Evolutionary conservation across 2,888 invertebrate species (phyloP), one percentile per base, ranked within the genome.

Genomic region (Hyalella azteca): DNA sequence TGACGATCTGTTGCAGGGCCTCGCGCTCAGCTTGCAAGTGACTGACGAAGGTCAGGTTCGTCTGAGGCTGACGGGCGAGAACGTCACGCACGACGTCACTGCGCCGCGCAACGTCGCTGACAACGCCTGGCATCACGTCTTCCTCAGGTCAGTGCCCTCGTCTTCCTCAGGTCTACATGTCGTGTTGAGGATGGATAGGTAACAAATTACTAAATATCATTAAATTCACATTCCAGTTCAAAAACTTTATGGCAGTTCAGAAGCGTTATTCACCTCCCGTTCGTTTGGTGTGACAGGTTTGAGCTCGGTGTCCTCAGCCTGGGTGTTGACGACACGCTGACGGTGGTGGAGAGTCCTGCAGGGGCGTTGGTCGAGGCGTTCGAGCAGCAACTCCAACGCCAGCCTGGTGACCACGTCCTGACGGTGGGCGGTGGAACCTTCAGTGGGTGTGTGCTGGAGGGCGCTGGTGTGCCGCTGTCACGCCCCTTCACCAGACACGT

Each of bases 51-150:
- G 85, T 9, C 59, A 60, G 39, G 50, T 82, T 41, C 73, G 54
- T 59, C 79, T 85, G n/a, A 80, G 78, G 32, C 73, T 83, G 36
- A 78, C 73, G 13, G 59, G 73, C 40, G 73, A 45, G n/a, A 80
- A 78, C n/a, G 75, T 76, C 15, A 15, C 76, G 1, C 60, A 78
- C 50, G n/a, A 11, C 22, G 75, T 36, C 45, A 77, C 81, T 11
- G 75, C 79, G 11, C 80, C 81, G 2, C 77, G 78, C 19, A 73
- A 79, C 50, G 49, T 79, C 4, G 60, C 82, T 77, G 79, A 85
- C 73, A 85, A 85, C 50, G 66, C 76, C 7, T 85, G 85, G 85
- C 85, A 85, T 78, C 77, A 79, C 48, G 77, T 83, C n/a, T 82
- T 78, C 78, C 80, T 85, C 77, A 81, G 60, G 81, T 83, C 78